phyloP scores from a whole-genome alignment of 2,797 vertebrate genomes.

The Clarias fuscus region DNA sequence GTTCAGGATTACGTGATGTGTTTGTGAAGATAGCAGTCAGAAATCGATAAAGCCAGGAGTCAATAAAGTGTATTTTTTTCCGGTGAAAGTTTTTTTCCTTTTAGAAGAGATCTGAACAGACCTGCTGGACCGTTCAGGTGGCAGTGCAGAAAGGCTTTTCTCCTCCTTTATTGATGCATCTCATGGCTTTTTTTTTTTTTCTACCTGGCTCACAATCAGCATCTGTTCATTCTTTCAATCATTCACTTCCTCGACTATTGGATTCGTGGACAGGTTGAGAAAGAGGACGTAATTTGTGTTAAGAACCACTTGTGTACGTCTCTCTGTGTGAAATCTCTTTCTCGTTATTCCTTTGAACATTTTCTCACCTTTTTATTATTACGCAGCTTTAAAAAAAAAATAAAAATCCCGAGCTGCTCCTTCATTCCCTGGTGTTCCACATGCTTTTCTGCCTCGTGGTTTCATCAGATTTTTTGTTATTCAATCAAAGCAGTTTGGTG shows the following conservation, averaged over 20 bases:
- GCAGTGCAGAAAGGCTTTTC: background rate
- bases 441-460: background rate
- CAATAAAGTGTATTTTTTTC: background rate
- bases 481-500: conserved; percentile 5
- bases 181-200: background rate
- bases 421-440: background rate
- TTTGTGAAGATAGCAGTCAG: background rate
- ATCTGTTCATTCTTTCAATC: background rate
- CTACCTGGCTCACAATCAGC: background rate
- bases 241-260: background rate
- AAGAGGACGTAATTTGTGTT: background rate
- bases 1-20: background rate
- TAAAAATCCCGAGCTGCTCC: background rate
- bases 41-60: background rate
- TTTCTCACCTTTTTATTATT: background rate
- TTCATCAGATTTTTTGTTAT: conserved; percentile 1
- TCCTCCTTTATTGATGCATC: background rate
- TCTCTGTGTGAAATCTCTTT: no score
- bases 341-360: background rate
- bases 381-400: no score
- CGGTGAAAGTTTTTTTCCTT: background rate
- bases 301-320: background rate
- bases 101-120: background rate
- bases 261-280: background rate
- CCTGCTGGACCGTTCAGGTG: background rate